phyloP scores from a whole-genome alignment of 1,140 invertebrate species.

The Ptiloglossa arizonensis region DNA sequence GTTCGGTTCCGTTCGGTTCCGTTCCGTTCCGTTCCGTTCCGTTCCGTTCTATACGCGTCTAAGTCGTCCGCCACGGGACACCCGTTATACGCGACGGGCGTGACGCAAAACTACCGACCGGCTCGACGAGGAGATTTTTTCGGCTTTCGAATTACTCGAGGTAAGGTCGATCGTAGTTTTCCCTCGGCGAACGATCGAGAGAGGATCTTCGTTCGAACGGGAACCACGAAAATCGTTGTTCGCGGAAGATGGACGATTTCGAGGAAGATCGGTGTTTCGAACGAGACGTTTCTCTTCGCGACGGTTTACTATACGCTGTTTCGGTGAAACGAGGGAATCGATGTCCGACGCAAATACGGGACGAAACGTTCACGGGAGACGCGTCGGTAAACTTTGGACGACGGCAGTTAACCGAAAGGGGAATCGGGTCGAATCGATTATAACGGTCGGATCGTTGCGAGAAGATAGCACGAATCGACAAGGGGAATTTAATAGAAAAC shows the following conservation, averaged over 20 bases:
- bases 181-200: no score
- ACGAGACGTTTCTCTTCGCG: slow-evolving; percentile 21
- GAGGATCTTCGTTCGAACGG: background rate
- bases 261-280: background rate
- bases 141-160: no score
- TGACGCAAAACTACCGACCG: slow-evolving; percentile 8
- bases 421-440: slow-evolving; percentile 76
- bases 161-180: slow-evolving; percentile 9
- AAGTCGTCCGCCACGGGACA: slow-evolving; percentile 61
- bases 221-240: slow-evolving; percentile 17
- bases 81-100: slow-evolving; percentile 54
- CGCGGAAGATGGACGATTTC: background rate
- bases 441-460: slow-evolving; percentile 72
- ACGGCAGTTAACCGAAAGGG: slow-evolving; percentile 76
- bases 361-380: slow-evolving; percentile 51
- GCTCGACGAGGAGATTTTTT: background rate
- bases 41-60: slow-evolving; percentile 38
- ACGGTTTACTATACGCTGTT: slow-evolving; percentile 41
- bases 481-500: slow-evolving; percentile 71
- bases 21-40: no score
- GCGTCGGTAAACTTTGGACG: slow-evolving; percentile 71
- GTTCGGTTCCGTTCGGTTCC: no score
- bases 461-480: slow-evolving; percentile 71
- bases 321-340: slow-evolving; percentile 25
- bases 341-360: slow-evolving; percentile 59